These are phyloP conservation scores for Artibeus lituratus DNA, from an alignment of 2,797 vertebrate genomes.

Conservation along the genomic window DNA sequence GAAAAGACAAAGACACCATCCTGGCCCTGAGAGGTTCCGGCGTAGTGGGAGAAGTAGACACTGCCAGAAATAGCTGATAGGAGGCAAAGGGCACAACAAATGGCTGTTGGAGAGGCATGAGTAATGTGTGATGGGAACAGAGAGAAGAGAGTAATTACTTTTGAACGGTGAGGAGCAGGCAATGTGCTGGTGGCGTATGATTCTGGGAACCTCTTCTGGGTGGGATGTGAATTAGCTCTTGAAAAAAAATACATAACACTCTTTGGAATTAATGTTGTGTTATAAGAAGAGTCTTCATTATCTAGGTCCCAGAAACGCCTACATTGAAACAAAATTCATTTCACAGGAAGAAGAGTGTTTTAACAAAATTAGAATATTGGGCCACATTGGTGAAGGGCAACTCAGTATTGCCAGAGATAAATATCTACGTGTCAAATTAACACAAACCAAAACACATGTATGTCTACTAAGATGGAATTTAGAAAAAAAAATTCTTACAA, in stretches of 20 bases:
- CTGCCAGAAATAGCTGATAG: not conserved
- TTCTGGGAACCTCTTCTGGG: not conserved
- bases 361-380: not conserved
- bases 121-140: not conserved
- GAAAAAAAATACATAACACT: not conserved
- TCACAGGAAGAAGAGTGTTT: not conserved
- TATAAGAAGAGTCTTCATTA: not conserved
- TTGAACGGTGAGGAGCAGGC: not conserved
- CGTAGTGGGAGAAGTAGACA: not conserved
- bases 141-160: not conserved
- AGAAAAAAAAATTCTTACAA: not conserved
- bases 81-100: conserved; percentile 1
- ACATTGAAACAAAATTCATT: not conserved
- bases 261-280: not conserved
- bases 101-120: not conserved
- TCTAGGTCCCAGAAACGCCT: not conserved
- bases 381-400: not conserved
- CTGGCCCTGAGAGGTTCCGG: not conserved
- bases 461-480: not conserved
- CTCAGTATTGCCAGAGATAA: not conserved
- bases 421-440: not conserved
- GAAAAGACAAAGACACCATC: not conserved
- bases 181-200: not conserved
- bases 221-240: not conserved
- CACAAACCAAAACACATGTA: not conserved